Percentiles rank a stretch among this genome's conserved stretches.
Evolutionary conservation across 2,797 vertebrate species (phyloP).

Genomic region (Harpagifer antarcticus): DNA sequence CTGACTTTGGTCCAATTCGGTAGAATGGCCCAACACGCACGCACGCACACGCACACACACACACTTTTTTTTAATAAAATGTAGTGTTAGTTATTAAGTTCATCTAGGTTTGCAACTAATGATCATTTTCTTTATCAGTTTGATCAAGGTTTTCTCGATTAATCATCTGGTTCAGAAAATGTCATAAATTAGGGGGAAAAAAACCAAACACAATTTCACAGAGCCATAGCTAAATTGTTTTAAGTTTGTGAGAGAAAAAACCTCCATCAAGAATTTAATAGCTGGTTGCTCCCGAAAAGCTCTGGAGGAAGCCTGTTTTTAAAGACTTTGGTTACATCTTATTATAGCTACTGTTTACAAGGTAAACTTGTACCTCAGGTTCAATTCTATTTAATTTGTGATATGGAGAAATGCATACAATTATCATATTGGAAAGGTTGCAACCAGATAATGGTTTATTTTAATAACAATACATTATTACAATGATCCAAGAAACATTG

Average conservation of each 20-base stretch:
- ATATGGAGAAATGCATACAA: neutral
- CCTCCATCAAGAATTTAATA: neutral
- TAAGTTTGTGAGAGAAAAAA: neutral
- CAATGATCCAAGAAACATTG: neutral
- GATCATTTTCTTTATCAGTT: too few relatives aligned
- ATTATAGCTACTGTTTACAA: too few relatives aligned
- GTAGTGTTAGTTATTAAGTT: neutral
- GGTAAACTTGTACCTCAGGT: too few relatives aligned
- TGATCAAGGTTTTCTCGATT: neutral
- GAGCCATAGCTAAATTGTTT: neutral
- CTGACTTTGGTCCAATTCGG: too few relatives aligned
- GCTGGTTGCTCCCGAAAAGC: neutral
- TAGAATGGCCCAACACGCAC: neutral
- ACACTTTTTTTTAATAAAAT: neutral
- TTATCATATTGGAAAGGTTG: neutral
- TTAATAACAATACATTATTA: neutral
- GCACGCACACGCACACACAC: conserved; percentile 3
- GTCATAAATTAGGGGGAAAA: too few relatives aligned
- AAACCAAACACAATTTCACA: neutral
- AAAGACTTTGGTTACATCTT: too few relatives aligned
- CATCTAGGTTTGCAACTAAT: neutral
- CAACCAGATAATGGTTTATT: neutral
- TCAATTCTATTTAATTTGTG: neutral
- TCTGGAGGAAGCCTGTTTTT: neutral
- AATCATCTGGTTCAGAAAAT: neutral